Base-by-base conservation (phyloP, 1,140 invertebrate species). In the Drosophila ogumai region DNA sequence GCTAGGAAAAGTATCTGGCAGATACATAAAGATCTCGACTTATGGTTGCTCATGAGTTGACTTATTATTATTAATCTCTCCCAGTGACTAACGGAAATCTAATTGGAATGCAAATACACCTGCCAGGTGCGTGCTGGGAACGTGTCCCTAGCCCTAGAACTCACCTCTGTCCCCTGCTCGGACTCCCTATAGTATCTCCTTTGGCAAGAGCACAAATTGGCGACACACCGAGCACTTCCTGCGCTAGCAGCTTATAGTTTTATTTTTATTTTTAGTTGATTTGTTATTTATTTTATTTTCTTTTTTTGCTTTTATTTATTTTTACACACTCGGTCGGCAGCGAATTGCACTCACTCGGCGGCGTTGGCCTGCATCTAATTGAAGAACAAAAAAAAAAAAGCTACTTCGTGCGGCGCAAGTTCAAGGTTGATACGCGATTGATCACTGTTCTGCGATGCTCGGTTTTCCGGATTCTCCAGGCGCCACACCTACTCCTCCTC, bases 171-270 rank as follows among this genome's bases (percentile, higher is more conserved):
- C 15, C 9, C 15, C 22, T 28, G 17, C 15, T 8, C 34, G 17
- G 43, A n/a, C 19, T 44, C 31, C 44, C 31, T 69, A 54, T 72
- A 73, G 54, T 71, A 59, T 72, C 28, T 57, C 63, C 36, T 82
- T 82, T 82, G 81, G 81, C 81, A 77, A 80, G 44, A 56, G 32
- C 58, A 34, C 82, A 68, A 73, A 50, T 79, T 85, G 81, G 81
- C 81, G 71, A 38, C 46, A 47, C 31, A 32, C 63, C 28, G 25
- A 68, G 61, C 49, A 41, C 41, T 47, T 52, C 47, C 43, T 67
- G 63, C 38, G 40, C 12, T 44, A 43, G 67, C 59, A 47, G 60
- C 55, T 71, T 65, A 31, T 54, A 31, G 57, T 25, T 55, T 64
- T 64, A 50, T 72, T 49, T 73, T 36, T 17, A 38, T 40, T 19